phyloP scores from a whole-genome alignment of 2,888 invertebrate species.

The Ferdinandea cuprea region DNA sequence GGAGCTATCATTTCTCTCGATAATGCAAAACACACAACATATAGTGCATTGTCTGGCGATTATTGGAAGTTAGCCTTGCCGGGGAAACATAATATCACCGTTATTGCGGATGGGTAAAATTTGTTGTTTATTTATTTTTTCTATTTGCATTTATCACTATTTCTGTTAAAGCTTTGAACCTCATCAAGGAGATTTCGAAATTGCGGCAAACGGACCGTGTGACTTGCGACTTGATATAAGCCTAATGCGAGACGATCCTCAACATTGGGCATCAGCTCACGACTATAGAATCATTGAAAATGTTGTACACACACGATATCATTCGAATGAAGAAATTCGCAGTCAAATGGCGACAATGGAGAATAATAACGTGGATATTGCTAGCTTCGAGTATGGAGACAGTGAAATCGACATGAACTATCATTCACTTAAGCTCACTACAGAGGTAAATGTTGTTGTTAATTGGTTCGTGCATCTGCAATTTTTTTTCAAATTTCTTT shows the following conservation, averaged over 20 bases:
- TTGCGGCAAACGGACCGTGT: constrained; percentile 84
- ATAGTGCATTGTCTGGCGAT: constrained; percentile 90
- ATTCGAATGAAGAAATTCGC: constrained; percentile 87
- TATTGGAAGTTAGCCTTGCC: constrained; percentile 96
- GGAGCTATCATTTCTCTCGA: constrained; percentile 90
- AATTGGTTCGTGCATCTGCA: not conserved
- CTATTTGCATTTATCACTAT: not conserved
- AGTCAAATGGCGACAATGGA: constrained; percentile 87
- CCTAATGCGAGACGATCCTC: constrained; percentile 90
- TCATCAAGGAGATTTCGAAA: constrained; percentile 80
- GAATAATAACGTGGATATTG: constrained; percentile 86
- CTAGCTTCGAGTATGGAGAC: constrained; percentile 88
- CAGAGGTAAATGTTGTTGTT: constrained; percentile 84
- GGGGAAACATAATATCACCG: constrained; percentile 92
- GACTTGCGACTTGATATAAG: constrained; percentile 89
- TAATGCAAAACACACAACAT: constrained; percentile 89
- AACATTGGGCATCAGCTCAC: constrained; percentile 93
- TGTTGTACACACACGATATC: constrained; percentile 87
- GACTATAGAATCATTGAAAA: constrained; percentile 89
- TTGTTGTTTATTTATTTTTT: not conserved
- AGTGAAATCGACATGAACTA: constrained; percentile 87
- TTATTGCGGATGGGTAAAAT: constrained; percentile 88
- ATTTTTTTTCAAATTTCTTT: constrained; percentile 71
- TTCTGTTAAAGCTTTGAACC: constrained; percentile 77
- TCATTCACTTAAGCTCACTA: constrained; percentile 89